phyloP scores from a whole-genome alignment of 2,113 vertebrate species.

The Tursiops truncatus region DNA sequence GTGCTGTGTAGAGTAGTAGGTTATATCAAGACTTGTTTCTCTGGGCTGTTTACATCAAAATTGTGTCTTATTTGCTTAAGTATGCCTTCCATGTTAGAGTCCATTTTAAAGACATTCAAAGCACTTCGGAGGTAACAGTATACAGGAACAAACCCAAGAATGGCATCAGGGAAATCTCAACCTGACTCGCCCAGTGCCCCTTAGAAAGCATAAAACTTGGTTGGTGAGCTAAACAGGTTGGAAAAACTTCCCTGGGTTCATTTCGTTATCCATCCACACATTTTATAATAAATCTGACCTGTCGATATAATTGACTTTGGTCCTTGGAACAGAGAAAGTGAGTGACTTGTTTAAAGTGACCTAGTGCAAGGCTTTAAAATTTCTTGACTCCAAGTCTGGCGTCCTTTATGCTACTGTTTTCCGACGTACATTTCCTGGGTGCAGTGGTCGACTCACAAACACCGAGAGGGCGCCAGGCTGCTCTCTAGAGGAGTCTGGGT shows the following conservation, averaged over 20 bases:
- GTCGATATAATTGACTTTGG: not conserved
- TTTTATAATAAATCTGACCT: not conserved
- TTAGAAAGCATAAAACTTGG: not conserved
- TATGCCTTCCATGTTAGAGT: not conserved
- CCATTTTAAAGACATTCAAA: not conserved
- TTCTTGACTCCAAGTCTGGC: not conserved
- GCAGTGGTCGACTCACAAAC: not conserved
- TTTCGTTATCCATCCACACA: not conserved
- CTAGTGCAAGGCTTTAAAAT: not conserved
- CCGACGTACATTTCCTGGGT: not conserved
- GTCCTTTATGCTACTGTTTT: not conserved
- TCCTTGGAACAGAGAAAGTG: not conserved
- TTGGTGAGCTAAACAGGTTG: not conserved
- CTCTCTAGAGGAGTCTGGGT: not conserved
- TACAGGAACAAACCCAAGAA: not conserved
- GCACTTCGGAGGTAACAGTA: not conserved
- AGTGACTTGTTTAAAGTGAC: not conserved
- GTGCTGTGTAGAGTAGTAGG: not conserved
- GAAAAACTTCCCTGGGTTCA: not conserved
- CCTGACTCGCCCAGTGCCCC: not conserved
- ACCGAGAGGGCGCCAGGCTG: not conserved
- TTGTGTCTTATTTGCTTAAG: not conserved
- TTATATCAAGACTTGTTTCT: not conserved
- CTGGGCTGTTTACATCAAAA: not conserved
- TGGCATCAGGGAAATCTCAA: not conserved